These are phyloP conservation scores for Tetrao urogallus DNA, from an alignment of 2,113 vertebrate species.

Conservation along the genomic window DNA sequence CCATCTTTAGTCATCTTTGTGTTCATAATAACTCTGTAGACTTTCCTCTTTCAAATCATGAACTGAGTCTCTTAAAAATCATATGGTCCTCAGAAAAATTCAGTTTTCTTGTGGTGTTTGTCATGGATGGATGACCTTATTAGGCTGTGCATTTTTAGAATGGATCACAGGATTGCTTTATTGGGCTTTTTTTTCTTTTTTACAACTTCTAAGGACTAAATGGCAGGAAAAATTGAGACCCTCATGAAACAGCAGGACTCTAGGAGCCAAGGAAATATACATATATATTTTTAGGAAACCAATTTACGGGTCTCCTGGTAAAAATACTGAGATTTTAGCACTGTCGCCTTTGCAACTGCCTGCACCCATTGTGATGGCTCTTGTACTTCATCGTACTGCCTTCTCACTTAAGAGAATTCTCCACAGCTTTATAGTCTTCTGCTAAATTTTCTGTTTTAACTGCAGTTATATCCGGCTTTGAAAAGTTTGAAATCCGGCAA, in stretches of 20 bases:
- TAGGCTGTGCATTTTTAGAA: neutral
- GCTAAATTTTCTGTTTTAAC: neutral
- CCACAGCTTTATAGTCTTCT: neutral
- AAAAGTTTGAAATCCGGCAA: neutral
- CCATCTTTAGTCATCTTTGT: neutral
- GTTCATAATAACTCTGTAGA: neutral
- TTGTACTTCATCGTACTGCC: accelerated
- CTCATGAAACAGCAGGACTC: neutral
- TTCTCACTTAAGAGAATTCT: neutral
- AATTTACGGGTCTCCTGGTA: neutral
- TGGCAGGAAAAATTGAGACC: neutral
- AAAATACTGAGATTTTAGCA: neutral
- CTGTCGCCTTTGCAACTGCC: neutral
- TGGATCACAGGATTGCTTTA: neutral
- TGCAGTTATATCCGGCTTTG: neutral
- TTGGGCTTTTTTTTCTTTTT: neutral
- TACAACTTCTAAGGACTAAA: neutral
- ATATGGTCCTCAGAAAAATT: neutral
- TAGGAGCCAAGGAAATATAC: neutral
- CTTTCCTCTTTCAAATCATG: neutral
- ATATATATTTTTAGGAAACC: neutral
- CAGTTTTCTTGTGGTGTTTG: neutral
- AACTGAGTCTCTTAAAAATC: neutral
- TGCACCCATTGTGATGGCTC: neutral
- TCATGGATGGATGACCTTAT: neutral